These are phyloP conservation scores for Tinea pellionella DNA, from an alignment of 2,888 invertebrate genomes.

Conservation along the genomic window DNA sequence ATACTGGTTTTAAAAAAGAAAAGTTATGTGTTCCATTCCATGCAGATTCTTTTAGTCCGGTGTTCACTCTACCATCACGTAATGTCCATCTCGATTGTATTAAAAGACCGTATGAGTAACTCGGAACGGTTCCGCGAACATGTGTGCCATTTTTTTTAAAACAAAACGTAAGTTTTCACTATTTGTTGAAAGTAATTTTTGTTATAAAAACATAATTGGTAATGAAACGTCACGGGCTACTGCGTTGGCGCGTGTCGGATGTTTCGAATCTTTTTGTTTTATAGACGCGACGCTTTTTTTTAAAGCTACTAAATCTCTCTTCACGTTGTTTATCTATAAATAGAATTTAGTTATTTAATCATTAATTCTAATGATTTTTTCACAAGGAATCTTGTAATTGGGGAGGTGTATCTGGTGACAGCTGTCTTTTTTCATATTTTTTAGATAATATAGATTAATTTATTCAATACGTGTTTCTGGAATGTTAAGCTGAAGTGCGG, in stretches of 20 bases:
- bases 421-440: too few species aligned
- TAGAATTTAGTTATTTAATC: neutral
- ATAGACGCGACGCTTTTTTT: neutral
- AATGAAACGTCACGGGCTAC: conserved; percentile 1
- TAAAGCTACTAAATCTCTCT: neutral
- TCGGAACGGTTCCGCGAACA: conserved; percentile 12
- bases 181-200: conserved; percentile 16
- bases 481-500: too few species aligned
- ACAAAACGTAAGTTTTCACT: conserved; percentile 17
- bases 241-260: neutral
- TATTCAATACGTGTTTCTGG: too few species aligned
- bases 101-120: neutral
- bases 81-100: neutral
- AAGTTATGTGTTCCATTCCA: neutral
- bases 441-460: too few species aligned
- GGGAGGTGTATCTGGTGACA: too few species aligned
- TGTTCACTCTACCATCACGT: neutral
- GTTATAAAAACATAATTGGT: conserved; percentile 8
- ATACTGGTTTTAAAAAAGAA: neutral
- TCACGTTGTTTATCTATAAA: neutral
- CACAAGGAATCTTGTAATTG: too few species aligned
- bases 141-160: conserved; percentile 15
- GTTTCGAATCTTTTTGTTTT: neutral
- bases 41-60: neutral
- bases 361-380: too few species aligned